Conservation (phyloP, 2,113 vertebrate species). For the Pungitius pungitius region DNA sequence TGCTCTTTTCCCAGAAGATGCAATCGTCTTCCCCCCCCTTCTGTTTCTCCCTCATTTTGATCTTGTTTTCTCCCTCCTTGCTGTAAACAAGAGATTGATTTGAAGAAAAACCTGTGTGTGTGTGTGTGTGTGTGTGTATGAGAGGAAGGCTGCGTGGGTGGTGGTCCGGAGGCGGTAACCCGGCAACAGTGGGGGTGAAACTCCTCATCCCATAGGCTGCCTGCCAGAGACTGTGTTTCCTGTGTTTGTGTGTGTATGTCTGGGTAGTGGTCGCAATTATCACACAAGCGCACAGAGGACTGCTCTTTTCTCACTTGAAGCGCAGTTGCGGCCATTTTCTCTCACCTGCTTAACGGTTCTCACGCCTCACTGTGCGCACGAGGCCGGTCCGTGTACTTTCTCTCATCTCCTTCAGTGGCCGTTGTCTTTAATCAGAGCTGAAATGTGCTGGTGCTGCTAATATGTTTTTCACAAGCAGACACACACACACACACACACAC, state of each 20-base stretch:
- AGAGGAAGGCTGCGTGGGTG: slow-evolving; percentile 38
- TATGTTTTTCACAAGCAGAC: slow-evolving; percentile 45
- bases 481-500: neutral
- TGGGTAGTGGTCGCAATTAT: slow-evolving; percentile 27
- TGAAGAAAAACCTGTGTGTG: slow-evolving; percentile 40
- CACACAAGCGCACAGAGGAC: slow-evolving; percentile 3
- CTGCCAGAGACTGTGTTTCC: slow-evolving; percentile 39
- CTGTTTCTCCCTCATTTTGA: slow-evolving; percentile 26
- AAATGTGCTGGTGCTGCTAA: slow-evolving; percentile 47
- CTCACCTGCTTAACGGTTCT: slow-evolving; percentile 25
- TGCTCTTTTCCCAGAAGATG: slow-evolving; percentile 36
- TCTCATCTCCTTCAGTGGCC: slow-evolving; percentile 21
- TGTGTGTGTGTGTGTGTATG: neutral
- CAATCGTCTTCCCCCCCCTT: slow-evolving; percentile 6
- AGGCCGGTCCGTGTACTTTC: neutral
- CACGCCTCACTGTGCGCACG: neutral
- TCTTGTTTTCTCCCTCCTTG: slow-evolving; percentile 21
- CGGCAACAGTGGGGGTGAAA: slow-evolving; percentile 68
- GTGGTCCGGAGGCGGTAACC: slow-evolving; percentile 68
- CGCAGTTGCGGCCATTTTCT: slow-evolving; percentile 29
- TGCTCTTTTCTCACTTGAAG: slow-evolving; percentile 37
- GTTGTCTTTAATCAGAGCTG: slow-evolving; percentile 55
- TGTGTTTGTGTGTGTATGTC: neutral
- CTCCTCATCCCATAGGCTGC: slow-evolving; percentile 72
- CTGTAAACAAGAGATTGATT: slow-evolving; percentile 64